Evolutionary conservation across 2,888 invertebrate genomes (phyloP).

Genomic region (Xylophagus ater): DNA sequence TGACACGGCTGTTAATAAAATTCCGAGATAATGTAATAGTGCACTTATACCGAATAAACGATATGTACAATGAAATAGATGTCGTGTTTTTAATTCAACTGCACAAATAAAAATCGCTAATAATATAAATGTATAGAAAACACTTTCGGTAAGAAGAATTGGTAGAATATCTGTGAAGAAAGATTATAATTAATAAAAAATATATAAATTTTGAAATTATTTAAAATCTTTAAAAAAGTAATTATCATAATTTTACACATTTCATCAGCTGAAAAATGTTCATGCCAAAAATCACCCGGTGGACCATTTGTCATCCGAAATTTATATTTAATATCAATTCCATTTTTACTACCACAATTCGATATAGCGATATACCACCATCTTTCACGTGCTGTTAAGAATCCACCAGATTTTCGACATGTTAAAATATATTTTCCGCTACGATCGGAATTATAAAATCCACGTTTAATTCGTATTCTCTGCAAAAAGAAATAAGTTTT

Average conservation of each 20-base stretch:
- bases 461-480: conserved; percentile 18
- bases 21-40: conserved; percentile 56
- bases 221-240: neutral
- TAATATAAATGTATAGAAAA: conserved; percentile 60
- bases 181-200: conserved; percentile 9
- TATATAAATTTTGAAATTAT: neutral
- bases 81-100: conserved; percentile 63
- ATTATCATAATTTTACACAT: conserved; percentile 59
- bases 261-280: conserved; percentile 90
- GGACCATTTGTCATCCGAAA: conserved; percentile 82
- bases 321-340: conserved; percentile 66
- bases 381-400: conserved; percentile 68
- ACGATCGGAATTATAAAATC: conserved; percentile 20
- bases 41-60: conserved; percentile 70
- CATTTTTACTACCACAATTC: conserved; percentile 64
- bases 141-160: conserved; percentile 60
- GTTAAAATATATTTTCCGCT: conserved; percentile 40
- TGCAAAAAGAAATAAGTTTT: neutral
- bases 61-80: conserved; percentile 79
- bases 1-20: conserved; percentile 56
- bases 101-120: conserved; percentile 62
- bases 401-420: conserved; percentile 58
- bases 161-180: conserved; percentile 71
- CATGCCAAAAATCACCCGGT: conserved; percentile 68
- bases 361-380: conserved; percentile 93